A percentile compares a stretch with the other conserved stretches of the same genome.
Conservation (phyloP, 2,113 vertebrate genomes). For the Zosterops borbonicus region DNA sequence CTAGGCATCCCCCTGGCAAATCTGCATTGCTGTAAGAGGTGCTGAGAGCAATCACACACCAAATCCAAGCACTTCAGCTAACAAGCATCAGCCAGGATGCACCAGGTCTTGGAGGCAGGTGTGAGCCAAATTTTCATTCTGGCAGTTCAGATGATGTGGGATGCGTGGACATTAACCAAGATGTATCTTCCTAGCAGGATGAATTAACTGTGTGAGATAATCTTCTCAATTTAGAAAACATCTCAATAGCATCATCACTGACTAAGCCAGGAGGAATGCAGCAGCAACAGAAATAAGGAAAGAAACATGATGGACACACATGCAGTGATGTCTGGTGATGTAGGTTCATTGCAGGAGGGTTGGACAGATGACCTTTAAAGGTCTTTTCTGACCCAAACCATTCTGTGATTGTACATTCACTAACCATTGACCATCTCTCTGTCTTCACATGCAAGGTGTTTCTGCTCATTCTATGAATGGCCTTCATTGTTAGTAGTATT, state of each 20-base stretch:
- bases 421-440: not conserved
- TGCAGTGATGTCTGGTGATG: not conserved
- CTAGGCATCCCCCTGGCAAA: not conserved
- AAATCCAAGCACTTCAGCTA: not conserved
- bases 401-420: not conserved
- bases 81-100: not conserved
- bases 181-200: not conserved
- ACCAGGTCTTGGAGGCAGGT: not conserved
- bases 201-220: not conserved
- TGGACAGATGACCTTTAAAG: not conserved
- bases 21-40: not conserved
- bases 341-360: not conserved
- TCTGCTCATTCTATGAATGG: not conserved
- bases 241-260: not conserved
- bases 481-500: not conserved
- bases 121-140: not conserved
- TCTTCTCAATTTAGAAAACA: not conserved
- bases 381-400: not conserved
- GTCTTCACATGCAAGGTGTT: not conserved
- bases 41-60: not conserved
- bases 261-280: not conserved
- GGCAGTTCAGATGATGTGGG: not conserved
- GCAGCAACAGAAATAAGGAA: not conserved
- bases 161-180: not conserved
- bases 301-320: rapidly evolving